A percentile compares a stretch with the other conserved stretches of the same genome.
phyloP scores from a whole-genome alignment of 2,113 vertebrate genomes.

The Pogona vitticeps region DNA sequence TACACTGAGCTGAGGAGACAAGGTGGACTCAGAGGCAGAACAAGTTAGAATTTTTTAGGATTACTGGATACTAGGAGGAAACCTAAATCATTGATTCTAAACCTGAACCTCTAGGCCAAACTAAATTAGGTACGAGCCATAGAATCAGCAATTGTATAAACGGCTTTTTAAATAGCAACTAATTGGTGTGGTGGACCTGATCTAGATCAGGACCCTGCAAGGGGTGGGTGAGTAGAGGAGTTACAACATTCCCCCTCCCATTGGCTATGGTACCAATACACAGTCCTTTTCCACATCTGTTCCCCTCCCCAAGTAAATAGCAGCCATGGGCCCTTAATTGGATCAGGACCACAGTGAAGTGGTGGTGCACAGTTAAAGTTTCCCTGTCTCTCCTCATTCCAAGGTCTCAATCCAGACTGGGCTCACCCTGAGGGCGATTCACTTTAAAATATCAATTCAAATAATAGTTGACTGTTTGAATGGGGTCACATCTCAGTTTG shows the following conservation, averaged over 20 bases:
- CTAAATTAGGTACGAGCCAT: too few species aligned
- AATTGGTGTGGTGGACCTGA: too few species aligned
- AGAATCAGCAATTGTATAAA: too few species aligned
- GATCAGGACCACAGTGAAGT: neutral
- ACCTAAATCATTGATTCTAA: neutral
- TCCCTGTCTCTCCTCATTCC: neutral
- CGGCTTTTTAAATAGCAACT: neutral
- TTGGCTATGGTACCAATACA: too few species aligned
- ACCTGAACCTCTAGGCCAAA: neutral
- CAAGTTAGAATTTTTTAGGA: neutral
- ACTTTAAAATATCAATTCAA: neutral
- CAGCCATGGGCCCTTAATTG: too few species aligned
- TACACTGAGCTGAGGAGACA: neutral
- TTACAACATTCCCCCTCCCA: too few species aligned
- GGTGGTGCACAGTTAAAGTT: too few species aligned
- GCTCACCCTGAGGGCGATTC: neutral
- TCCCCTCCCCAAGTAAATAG: too few species aligned
- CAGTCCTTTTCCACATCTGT: too few species aligned
- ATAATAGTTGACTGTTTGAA: neutral
- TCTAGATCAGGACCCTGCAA: too few species aligned
- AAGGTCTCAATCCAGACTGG: neutral
- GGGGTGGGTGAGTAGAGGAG: too few species aligned
- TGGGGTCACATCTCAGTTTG: neutral
- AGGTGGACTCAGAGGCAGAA: neutral
- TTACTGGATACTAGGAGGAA: neutral